Percentiles rank a stretch among this genome's conserved stretches.
phyloP scores from a whole-genome alignment of 2,888 invertebrate genomes.

The Branchellion lobata region DNA sequence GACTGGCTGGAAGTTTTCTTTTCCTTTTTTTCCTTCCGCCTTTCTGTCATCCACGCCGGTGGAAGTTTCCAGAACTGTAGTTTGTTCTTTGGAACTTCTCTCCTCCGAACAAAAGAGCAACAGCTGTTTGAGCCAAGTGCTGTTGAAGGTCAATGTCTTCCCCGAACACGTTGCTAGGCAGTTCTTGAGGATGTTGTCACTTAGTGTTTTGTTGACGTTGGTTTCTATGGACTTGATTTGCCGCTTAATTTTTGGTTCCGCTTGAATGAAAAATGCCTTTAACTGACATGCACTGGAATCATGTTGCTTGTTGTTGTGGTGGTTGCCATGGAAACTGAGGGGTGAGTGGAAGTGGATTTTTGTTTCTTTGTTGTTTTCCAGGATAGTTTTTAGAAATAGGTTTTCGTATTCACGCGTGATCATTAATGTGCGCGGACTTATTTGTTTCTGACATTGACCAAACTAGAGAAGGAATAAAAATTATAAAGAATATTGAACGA shows the following conservation, averaged over 20 bases:
- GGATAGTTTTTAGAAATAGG: too few species aligned
- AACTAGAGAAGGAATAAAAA: too few species aligned
- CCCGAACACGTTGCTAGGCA: constrained; percentile 24
- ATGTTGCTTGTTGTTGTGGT: too few species aligned
- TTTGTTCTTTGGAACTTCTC: not conserved
- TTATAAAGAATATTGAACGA: too few species aligned
- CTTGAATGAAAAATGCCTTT: constrained; percentile 20
- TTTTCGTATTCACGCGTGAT: too few species aligned
- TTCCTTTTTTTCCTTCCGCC: not conserved
- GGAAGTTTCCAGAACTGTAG: not conserved
- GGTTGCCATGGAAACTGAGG: too few species aligned
- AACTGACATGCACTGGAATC: too few species aligned
- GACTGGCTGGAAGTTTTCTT: constrained; percentile 34
- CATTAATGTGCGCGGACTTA: too few species aligned
- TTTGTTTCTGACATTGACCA: too few species aligned
- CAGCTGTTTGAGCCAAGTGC: constrained; percentile 31
- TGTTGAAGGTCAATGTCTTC: constrained; percentile 29
- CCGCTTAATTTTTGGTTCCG: constrained; percentile 9
- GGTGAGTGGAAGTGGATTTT: too few species aligned
- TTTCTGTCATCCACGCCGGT: not conserved
- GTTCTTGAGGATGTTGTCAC: constrained; percentile 34
- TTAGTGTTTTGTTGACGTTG: not conserved
- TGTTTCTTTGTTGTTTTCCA: too few species aligned
- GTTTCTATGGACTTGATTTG: constrained; percentile 31
- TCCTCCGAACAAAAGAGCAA: constrained; percentile 33